Evolutionary conservation across 2,797 vertebrate genomes (phyloP).

Genomic region (Acipenser ruthenus): DNA sequence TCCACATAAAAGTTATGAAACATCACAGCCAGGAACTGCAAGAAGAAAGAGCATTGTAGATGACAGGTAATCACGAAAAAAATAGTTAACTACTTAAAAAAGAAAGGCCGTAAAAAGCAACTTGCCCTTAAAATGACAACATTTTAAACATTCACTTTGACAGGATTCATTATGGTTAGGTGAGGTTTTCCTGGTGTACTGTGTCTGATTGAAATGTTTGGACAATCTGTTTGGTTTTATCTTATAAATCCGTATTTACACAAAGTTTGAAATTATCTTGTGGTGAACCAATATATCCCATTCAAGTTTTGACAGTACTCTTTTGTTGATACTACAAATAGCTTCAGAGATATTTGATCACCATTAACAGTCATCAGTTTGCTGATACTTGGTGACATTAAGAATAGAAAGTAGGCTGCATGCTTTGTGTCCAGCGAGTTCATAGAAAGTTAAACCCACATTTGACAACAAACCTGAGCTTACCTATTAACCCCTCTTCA

Average conservation of each 20-base stretch:
- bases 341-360: slow-evolving; percentile 77
- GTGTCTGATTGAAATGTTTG: too few relatives aligned
- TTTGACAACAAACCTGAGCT: slow-evolving; percentile 70
- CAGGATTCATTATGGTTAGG: neutral
- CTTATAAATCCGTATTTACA: slow-evolving; percentile 26
- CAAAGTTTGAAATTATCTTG: slow-evolving; percentile 57
- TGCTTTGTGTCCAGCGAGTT: slow-evolving; percentile 73
- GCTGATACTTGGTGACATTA: slow-evolving; percentile 65
- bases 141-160: too few relatives aligned
- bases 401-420: slow-evolving; percentile 64
- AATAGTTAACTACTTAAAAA: too few relatives aligned
- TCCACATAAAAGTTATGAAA: too few relatives aligned
- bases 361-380: slow-evolving; percentile 68
- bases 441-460: slow-evolving; percentile 80
- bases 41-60: too few relatives aligned
- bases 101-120: too few relatives aligned
- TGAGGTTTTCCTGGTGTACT: neutral
- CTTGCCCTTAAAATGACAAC: too few relatives aligned
- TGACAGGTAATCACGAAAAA: too few relatives aligned
- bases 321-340: slow-evolving; percentile 71
- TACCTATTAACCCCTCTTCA: slow-evolving; percentile 75
- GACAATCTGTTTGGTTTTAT: neutral
- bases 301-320: slow-evolving; percentile 71
- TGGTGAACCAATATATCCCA: slow-evolving; percentile 60
- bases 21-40: too few relatives aligned